These are phyloP conservation scores for Tetragonula carbonaria DNA, from an alignment of 2,888 invertebrate species.

Conservation along the genomic window DNA sequence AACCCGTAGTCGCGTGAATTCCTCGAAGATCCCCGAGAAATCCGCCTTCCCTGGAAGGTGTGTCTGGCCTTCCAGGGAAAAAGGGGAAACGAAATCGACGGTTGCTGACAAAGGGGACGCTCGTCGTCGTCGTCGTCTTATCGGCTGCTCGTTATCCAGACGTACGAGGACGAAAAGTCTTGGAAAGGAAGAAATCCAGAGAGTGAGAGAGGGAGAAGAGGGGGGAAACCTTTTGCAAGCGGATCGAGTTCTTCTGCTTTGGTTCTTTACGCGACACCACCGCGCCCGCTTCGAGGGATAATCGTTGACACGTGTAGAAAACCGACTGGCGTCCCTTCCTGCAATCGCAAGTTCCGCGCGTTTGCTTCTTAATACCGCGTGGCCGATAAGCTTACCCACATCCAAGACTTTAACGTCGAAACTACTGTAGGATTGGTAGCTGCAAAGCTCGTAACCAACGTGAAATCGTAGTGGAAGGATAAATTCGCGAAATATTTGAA, in stretches of 20 bases:
- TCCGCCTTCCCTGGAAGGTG: conserved; percentile 14
- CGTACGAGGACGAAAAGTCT: conserved; percentile 38
- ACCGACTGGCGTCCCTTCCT: background rate
- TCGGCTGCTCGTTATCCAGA: conserved; percentile 61
- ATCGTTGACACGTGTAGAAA: conserved; percentile 52
- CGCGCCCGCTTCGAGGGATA: conserved; percentile 21
- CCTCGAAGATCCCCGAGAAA: conserved; percentile 57
- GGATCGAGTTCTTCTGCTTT: conserved; percentile 30
- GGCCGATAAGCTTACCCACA: conserved; percentile 2
- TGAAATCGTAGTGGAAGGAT: too few relatives aligned
- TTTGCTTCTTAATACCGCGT: conserved; percentile 5
- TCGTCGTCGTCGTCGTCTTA: conserved; percentile 49
- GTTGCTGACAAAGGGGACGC: conserved; percentile 48
- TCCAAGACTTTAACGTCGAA: background rate
- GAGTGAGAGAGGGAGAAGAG: background rate
- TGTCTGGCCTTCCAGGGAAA: conserved; percentile 15
- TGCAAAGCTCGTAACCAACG: background rate
- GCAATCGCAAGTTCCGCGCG: conserved; percentile 5
- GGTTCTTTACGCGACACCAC: conserved; percentile 9
- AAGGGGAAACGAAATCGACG: conserved; percentile 40
- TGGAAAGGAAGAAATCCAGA: conserved; percentile 37
- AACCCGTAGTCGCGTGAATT: conserved; percentile 59
- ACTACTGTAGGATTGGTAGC: background rate
- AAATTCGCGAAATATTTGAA: too few relatives aligned
- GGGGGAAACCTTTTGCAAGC: conserved; percentile 29